These are phyloP conservation scores for Heteromurus nitidus DNA, from an alignment of 2,888 invertebrate species.

Conservation along the genomic window DNA sequence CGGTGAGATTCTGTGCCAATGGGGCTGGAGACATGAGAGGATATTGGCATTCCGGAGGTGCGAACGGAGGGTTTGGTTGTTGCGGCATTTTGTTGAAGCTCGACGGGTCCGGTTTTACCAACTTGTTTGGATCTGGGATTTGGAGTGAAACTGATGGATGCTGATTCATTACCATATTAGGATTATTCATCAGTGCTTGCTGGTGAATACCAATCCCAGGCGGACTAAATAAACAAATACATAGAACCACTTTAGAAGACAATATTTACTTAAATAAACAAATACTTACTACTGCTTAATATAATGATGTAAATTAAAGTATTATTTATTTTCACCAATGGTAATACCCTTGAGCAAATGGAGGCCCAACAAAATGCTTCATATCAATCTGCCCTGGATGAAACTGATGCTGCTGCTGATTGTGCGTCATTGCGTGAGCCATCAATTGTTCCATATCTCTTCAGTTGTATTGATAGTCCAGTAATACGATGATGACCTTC, in stretches of 20 bases:
- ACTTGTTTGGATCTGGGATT: constrained; percentile 50
- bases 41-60: constrained; percentile 40
- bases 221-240: constrained; percentile 12
- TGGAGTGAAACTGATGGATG: constrained; percentile 52
- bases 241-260: too few relatives aligned
- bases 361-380: constrained; percentile 38
- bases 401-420: constrained; percentile 53
- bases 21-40: constrained; percentile 51
- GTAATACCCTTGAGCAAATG: constrained; percentile 39
- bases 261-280: too few relatives aligned
- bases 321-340: not conserved
- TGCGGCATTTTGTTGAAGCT: constrained; percentile 42
- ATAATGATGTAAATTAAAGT: not conserved
- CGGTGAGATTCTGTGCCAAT: constrained; percentile 54
- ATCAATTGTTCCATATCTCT: constrained; percentile 51
- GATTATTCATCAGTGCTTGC: constrained; percentile 40
- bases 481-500: too few relatives aligned
- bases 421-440: constrained; percentile 57
- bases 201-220: constrained; percentile 33
- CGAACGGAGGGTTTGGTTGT: constrained; percentile 36
- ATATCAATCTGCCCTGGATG: constrained; percentile 49
- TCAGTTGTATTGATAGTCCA: too few relatives aligned
- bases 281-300: too few relatives aligned
- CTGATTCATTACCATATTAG: constrained; percentile 42
- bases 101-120: constrained; percentile 33